These are phyloP conservation scores for Meandrusa payeni DNA, from an alignment of 2,888 invertebrate genomes.

Conservation along the genomic window DNA sequence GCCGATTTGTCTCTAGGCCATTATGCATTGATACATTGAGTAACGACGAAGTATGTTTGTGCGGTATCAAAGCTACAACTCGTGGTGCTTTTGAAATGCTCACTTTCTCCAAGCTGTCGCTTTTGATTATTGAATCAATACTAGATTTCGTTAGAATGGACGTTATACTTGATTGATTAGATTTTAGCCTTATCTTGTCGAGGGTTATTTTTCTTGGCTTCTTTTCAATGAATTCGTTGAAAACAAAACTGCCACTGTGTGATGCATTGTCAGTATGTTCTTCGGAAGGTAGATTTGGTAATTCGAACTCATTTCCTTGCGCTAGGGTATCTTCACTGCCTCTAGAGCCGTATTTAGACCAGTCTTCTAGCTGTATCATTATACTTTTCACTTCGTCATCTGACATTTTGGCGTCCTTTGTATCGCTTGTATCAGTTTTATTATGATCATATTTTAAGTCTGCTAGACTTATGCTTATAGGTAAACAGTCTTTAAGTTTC, in stretches of 20 bases:
- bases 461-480: slow-evolving; percentile 62
- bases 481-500: slow-evolving; percentile 46
- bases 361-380: slow-evolving; percentile 69
- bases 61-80: slow-evolving; percentile 38
- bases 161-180: slow-evolving; percentile 50
- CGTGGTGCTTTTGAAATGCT: slow-evolving; percentile 37
- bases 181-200: slow-evolving; percentile 62
- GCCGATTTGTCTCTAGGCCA: slow-evolving; percentile 29
- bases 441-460: slow-evolving; percentile 66
- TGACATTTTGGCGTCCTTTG: slow-evolving; percentile 54
- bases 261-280: slow-evolving; percentile 49
- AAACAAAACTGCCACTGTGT: slow-evolving; percentile 52
- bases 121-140: slow-evolving; percentile 44
- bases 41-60: slow-evolving; percentile 32
- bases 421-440: slow-evolving; percentile 54
- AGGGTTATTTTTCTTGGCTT: slow-evolving; percentile 73
- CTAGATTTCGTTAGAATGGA: slow-evolving; percentile 42
- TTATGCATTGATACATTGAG: slow-evolving; percentile 28
- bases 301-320: slow-evolving; percentile 69
- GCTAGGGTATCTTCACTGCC: slow-evolving; percentile 72
- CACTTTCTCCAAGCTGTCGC: slow-evolving; percentile 47
- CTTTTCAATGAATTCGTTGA: slow-evolving; percentile 74
- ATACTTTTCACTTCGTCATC: slow-evolving; percentile 73
- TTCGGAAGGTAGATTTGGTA: slow-evolving; percentile 68
- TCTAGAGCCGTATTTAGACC: slow-evolving; percentile 72